Base-by-base conservation (phyloP, 2,113 vertebrate genomes). In the Gasterosteus nipponicus region DNA sequence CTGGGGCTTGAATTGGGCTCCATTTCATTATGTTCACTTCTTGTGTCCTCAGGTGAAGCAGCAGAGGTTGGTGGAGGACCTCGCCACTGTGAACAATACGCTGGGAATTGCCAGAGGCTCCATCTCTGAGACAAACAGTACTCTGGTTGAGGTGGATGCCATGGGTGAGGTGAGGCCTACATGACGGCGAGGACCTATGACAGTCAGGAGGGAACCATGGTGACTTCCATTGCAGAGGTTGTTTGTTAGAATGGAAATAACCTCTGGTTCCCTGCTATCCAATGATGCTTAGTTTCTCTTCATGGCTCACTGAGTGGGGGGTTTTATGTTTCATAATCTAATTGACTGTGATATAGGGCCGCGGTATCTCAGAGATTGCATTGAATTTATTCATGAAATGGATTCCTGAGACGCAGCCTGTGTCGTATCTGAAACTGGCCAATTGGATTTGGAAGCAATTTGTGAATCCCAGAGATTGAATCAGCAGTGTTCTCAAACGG, bases 81-180 rank as follows among this genome's bases (percentile, higher is more conserved):
- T 77, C 12, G 67, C 88, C 41, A 84, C 80, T 7, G 92, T 96
- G 64, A 96, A 94, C 0, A 0, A 33, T 11, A 94, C 93, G 44
- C 84, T 97, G 73, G 84, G 83, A n/a, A 60, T 11, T 7, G 95
- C 95, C 63, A 77, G 16, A 31, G 77, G 69, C 47, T 78, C 89
- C 71, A 76, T 97, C 67, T 77, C 56, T 63, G 81, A 82, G 7
- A 82, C 95, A 29, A 83, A 90, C 12, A 80, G 63, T 47, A 83
- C 90, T 3, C 89, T 86, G 78, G 89, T 80, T 29, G 94, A 96
- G 14, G 70, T 97, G 89, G 89, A 93, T 4, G 86, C 90, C 35
- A 71, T 96, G 77, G 93, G 95, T 85, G 93, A 94, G 96, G 98
- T 99, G 93, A 84, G 83, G 19, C 19, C 12, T 82, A 5, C 4